These are phyloP conservation scores for Callosobruchus maculatus DNA, from an alignment of 2,888 invertebrate genomes.

Conservation along the genomic window DNA sequence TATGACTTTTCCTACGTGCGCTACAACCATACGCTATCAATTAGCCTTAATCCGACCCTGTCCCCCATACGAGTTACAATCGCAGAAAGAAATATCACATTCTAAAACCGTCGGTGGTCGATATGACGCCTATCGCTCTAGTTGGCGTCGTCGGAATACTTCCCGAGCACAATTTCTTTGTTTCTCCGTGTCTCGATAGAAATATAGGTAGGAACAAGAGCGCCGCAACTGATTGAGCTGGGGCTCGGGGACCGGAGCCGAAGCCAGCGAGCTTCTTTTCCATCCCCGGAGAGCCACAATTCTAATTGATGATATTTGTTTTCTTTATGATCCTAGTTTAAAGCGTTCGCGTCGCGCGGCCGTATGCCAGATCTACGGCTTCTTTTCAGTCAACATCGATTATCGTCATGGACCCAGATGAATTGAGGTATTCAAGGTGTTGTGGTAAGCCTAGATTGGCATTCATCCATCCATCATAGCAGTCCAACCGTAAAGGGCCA, in stretches of 20 bases:
- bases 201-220: conserved; percentile 20
- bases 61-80: conserved; percentile 31
- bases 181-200: conserved; percentile 32
- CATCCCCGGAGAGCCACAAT: conserved; percentile 36
- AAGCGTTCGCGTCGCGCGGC: conserved; percentile 20
- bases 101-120: conserved; percentile 36
- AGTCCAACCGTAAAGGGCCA: no score
- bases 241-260: conserved; percentile 42
- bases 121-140: conserved; percentile 46
- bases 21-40: no score
- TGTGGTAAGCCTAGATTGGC: not conserved
- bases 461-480: not conserved
- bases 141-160: conserved; percentile 42
- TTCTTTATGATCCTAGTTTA: conserved; percentile 31
- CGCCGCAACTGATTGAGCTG: conserved; percentile 48
- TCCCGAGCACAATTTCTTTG: conserved; percentile 48
- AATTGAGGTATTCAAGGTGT: not conserved
- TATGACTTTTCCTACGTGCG: no score
- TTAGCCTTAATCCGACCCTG: not conserved
- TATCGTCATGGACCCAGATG: not conserved
- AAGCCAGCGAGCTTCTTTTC: conserved; percentile 32
- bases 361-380: not conserved
- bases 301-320: conserved; percentile 42
- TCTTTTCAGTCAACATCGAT: not conserved
- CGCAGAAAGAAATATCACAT: conserved; percentile 39